Base-by-base conservation (phyloP, 2,888 invertebrate species). In the Peribatodes rhomboidaria region DNA sequence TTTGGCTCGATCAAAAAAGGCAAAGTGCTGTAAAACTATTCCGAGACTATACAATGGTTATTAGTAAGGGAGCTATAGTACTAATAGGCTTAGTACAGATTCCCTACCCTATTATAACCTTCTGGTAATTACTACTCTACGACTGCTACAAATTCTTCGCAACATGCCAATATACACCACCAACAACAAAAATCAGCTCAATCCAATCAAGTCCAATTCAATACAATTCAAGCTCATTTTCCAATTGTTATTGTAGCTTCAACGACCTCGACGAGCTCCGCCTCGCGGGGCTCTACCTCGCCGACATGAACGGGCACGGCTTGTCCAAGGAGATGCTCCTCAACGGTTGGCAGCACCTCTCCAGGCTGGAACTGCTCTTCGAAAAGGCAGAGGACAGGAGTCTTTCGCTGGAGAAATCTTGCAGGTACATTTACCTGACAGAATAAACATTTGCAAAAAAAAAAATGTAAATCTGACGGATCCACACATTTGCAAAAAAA, bases 251-350 rank as follows among this genome's bases (percentile, higher is more conserved):
- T 89, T 87, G 18, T 83, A 97, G 96, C 55, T 96, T 98, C 63
- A 97, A 97, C 82, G 96, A 97, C 80, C 92, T 98, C 27, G 97
- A 97, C 70, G 98, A 98, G 79, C 91, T 98, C 41, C 95, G 96
- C 27, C 96, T 96, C 76, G 96, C 97, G 72, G 97, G 97, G 0
- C 87, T 98, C 3, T 98, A 94, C 83, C 80, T 98, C 49, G 97
- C 97, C 69, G 98, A 98, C 83, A 90, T 98, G 73, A 98, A 97
- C 86, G 95, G 96, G 0, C 98, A 98, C 78, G 98, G 98, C 0
- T 90, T 97, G 39, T 97, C 97, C 72, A 95, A 96, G 46, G 97
- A 97, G 86, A 94, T 98, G 94, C 96, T 97, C 0, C 92, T 98
- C 71, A 95, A 96, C 18, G 97, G 97, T 2, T 97, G 97, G 97